A percentile compares a stretch with the other conserved stretches of the same genome.
These are phyloP conservation scores for Florisuga fusca DNA, from an alignment of 2,797 vertebrate genomes.

Conservation along the genomic window DNA sequence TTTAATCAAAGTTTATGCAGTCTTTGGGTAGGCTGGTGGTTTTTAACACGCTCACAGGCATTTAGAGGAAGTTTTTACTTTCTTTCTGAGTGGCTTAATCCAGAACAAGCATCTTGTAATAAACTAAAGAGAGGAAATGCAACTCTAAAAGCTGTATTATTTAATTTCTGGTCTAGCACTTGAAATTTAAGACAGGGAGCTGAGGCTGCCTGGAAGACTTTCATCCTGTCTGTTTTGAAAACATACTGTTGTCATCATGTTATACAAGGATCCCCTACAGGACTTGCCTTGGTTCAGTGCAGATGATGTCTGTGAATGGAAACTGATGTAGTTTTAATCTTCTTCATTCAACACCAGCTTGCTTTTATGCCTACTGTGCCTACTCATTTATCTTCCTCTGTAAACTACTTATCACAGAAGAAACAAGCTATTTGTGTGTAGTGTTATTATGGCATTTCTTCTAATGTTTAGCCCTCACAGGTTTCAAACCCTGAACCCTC, in stretches of 20 bases:
- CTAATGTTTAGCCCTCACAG: neutral
- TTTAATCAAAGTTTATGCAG: constrained; percentile 21
- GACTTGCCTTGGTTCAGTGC: neutral
- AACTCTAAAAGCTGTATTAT: neutral
- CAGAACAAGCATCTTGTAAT: neutral
- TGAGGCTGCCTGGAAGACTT: neutral
- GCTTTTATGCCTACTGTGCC: constrained; percentile 17
- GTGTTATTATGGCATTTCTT: neutral
- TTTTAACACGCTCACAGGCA: constrained; percentile 20
- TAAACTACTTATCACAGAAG: constrained; percentile 19
- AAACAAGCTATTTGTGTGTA: neutral
- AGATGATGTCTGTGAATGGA: constrained; percentile 15
- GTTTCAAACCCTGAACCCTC: neutral
- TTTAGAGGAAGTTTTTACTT: constrained; percentile 26
- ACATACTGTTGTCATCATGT: neutral
- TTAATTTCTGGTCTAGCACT: neutral
- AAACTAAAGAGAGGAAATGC: neutral
- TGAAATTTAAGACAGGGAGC: neutral
- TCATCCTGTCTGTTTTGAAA: neutral
- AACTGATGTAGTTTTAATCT: constrained; percentile 3
- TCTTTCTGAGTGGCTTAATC: constrained; percentile 34
- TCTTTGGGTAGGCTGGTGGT: neutral
- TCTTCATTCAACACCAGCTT: neutral
- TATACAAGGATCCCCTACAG: neutral
- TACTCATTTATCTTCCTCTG: constrained; percentile 15